phyloP scores from a whole-genome alignment of 2,113 vertebrate species.

The Microcebus griseorufus region DNA sequence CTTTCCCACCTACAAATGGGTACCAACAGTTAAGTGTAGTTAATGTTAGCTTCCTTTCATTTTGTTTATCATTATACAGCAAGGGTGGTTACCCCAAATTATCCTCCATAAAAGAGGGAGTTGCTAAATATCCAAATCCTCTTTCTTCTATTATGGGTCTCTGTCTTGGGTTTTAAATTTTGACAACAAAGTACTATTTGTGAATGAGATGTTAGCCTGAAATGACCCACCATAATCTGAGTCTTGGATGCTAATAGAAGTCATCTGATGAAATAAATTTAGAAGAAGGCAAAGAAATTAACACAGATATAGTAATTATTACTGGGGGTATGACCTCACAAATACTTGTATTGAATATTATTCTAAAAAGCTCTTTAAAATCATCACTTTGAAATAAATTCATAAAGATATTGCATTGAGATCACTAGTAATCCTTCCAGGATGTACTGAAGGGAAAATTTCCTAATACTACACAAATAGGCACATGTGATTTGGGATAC shows the following conservation, averaged over 20 bases:
- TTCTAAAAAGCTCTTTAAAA: conserved; percentile 6
- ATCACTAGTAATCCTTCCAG: neutral
- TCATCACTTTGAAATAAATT: conserved; percentile 7
- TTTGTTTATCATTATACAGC: conserved; percentile 16
- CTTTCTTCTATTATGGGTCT: neutral
- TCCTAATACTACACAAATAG: neutral
- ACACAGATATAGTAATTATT: neutral
- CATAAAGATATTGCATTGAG: neutral
- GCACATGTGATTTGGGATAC: neutral
- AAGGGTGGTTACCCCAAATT: neutral
- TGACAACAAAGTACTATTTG: neutral
- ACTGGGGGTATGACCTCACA: neutral
- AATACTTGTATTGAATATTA: neutral
- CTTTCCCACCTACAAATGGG: neutral
- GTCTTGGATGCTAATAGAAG: neutral
- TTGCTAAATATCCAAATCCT: neutral
- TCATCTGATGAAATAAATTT: conserved; percentile 23
- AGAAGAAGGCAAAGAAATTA: neutral
- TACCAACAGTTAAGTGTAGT: neutral
- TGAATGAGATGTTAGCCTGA: neutral
- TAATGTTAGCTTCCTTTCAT: neutral
- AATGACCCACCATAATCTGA: neutral
- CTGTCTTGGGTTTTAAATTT: neutral
- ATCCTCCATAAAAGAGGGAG: neutral
- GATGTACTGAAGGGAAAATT: neutral